A percentile compares a stretch with the other conserved stretches of the same genome.
Conservation (phyloP, 2,113 vertebrate genomes). For the Perca schrenkii region DNA sequence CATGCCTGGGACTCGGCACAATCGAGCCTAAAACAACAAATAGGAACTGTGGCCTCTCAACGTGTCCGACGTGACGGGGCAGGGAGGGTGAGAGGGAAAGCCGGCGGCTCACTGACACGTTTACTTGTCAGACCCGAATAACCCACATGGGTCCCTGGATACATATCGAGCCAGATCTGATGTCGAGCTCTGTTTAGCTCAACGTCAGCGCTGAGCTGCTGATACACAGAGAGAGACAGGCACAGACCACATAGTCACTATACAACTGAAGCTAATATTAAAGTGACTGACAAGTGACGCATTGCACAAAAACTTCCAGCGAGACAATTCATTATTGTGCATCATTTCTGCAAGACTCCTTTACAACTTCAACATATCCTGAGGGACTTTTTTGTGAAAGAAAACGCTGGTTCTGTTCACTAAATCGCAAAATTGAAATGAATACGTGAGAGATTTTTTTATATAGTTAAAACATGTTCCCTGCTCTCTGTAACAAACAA, state of each 20-base stretch:
- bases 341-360: neutral
- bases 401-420: too few species aligned
- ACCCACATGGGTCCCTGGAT: slow-evolving; percentile 7
- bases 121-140: slow-evolving; percentile 13
- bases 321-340: neutral
- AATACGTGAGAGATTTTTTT: too few species aligned
- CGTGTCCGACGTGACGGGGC: slow-evolving; percentile 31
- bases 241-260: neutral
- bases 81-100: neutral
- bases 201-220: slow-evolving; percentile 1
- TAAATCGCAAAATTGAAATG: too few species aligned
- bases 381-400: neutral
- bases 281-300: neutral
- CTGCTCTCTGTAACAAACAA: too few species aligned
- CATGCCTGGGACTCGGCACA: slow-evolving; percentile 53
- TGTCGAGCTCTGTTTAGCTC: neutral
- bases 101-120: slow-evolving; percentile 31
- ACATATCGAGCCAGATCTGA: slow-evolving; percentile 13
- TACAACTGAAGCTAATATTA: neutral
- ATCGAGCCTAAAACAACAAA: slow-evolving; percentile 74
- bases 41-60: slow-evolving; percentile 34
- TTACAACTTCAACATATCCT: neutral
- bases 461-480: too few species aligned
- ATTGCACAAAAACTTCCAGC: too few species aligned
- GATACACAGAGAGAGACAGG: neutral